Conservation (phyloP, 2,888 invertebrate species). For the Callinectes sapidus region DNA sequence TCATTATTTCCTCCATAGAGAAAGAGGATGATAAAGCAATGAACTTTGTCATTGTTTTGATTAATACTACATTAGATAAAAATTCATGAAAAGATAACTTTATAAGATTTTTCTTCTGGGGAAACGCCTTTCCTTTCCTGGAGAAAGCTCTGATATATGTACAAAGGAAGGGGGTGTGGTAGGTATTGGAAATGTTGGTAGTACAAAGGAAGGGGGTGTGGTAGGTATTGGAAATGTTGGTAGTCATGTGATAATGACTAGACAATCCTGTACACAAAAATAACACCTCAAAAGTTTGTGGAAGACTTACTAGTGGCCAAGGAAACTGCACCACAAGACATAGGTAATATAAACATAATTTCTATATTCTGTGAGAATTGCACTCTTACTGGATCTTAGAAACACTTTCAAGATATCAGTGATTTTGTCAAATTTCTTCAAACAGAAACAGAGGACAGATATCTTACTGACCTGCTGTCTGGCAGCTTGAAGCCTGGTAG, state of each 20-base stretch:
- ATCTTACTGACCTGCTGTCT: slow-evolving; percentile 59
- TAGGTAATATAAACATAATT: no score
- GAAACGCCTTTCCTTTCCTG: neutral
- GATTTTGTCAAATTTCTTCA: neutral
- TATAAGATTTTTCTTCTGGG: neutral
- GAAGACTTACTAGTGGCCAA: neutral
- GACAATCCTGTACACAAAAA: neutral
- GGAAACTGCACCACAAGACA: neutral
- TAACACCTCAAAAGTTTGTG: neutral
- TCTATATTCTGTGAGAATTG: neutral
- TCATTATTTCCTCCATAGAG: neutral
- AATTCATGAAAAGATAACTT: neutral
- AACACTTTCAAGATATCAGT: neutral
- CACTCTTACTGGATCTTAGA: neutral
- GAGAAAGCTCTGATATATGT: neutral
- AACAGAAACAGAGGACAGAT: neutral
- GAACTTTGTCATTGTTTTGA: neutral
- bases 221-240: neutral
- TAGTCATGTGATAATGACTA: neutral
- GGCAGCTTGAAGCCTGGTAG: slow-evolving; percentile 65
- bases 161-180: neutral
- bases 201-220: neutral
- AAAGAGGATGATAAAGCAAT: neutral
- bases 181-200: neutral
- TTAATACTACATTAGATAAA: neutral